Conservation (phyloP, 2,888 invertebrate species). For the Synergus itoensis region DNA sequence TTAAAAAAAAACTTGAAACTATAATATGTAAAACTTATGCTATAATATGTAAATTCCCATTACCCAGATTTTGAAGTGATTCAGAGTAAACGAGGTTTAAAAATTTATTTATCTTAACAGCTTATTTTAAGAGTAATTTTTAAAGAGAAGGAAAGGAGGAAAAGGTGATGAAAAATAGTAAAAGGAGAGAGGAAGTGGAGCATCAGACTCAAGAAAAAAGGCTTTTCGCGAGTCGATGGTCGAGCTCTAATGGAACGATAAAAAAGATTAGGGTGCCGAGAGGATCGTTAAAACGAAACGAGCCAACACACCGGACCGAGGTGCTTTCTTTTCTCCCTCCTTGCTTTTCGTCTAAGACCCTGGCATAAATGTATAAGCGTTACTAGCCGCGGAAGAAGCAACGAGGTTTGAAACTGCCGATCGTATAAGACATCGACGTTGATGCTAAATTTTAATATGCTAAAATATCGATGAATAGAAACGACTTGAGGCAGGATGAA, state of each 20-base stretch:
- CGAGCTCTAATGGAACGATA: constrained; percentile 38
- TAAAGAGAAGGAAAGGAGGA: not conserved
- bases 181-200: not conserved
- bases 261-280: constrained; percentile 36
- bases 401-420: constrained; percentile 24
- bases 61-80: not conserved
- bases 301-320: constrained; percentile 18
- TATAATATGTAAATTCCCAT: not conserved
- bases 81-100: not conserved
- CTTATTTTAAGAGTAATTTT: not conserved
- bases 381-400: constrained; percentile 20
- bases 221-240: constrained; percentile 31
- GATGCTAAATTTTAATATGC: constrained; percentile 22
- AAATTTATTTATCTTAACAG: not conserved
- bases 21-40: no score
- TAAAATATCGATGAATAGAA: constrained; percentile 33
- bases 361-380: constrained; percentile 31
- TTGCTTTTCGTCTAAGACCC: constrained; percentile 34
- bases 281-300: constrained; percentile 39
- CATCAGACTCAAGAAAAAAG: constrained; percentile 33
- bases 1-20: no score
- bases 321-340: constrained; percentile 30
- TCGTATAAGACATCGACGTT: not conserved
- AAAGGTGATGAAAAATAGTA: not conserved
- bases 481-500: not conserved